Evolutionary conservation across 2,888 invertebrate species (phyloP).

Genomic region (Drosophila atroscutellata): DNA sequence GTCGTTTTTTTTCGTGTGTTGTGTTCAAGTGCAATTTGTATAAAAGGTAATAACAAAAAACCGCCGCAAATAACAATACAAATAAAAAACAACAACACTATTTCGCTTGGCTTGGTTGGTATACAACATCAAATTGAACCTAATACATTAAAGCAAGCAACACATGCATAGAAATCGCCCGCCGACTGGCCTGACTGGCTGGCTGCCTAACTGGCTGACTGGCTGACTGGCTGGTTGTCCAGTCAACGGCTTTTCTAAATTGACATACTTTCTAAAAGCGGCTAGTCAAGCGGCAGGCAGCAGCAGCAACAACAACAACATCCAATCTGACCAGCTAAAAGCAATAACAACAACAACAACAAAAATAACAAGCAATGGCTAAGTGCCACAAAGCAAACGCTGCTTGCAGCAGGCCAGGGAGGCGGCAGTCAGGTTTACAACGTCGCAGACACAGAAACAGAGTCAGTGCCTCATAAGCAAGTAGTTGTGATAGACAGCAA

Average conservation of each 20-base stretch:
- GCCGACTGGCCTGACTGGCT: slow-evolving; percentile 18
- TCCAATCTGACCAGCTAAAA: slow-evolving; percentile 39
- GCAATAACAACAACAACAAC: slow-evolving; percentile 25
- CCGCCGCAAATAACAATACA: slow-evolving; percentile 1
- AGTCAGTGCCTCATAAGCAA: slow-evolving; percentile 60
- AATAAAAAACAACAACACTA: slow-evolving; percentile 4
- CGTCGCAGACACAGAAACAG: slow-evolving; percentile 33
- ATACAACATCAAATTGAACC: slow-evolving; percentile 28
- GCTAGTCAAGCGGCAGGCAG: slow-evolving; percentile 46
- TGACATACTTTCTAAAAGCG: slow-evolving; percentile 81
- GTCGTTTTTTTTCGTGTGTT: slow-evolving; percentile 50
- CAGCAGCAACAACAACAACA: slow-evolving; percentile 25
- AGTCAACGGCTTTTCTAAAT: slow-evolving; percentile 75
- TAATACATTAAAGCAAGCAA: slow-evolving; percentile 8
- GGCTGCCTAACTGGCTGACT: slow-evolving; percentile 3
- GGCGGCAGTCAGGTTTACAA: slow-evolving; percentile 38
- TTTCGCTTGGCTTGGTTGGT: slow-evolving; percentile 49
- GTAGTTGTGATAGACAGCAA: slow-evolving; percentile 63
- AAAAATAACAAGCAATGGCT: slow-evolving; percentile 40
- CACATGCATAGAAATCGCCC: slow-evolving; percentile 8
- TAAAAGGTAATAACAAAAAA: slow-evolving; percentile 19
- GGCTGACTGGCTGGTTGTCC: slow-evolving; percentile 40
- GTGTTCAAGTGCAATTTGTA: slow-evolving; percentile 41
- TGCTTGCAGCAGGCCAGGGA: slow-evolving; percentile 31
- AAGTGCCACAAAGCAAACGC: slow-evolving; percentile 52